A percentile compares a stretch with the other conserved stretches of the same genome.
Conservation (phyloP, 1,140 invertebrate species). For the Drosophila eugracilis region DNA sequence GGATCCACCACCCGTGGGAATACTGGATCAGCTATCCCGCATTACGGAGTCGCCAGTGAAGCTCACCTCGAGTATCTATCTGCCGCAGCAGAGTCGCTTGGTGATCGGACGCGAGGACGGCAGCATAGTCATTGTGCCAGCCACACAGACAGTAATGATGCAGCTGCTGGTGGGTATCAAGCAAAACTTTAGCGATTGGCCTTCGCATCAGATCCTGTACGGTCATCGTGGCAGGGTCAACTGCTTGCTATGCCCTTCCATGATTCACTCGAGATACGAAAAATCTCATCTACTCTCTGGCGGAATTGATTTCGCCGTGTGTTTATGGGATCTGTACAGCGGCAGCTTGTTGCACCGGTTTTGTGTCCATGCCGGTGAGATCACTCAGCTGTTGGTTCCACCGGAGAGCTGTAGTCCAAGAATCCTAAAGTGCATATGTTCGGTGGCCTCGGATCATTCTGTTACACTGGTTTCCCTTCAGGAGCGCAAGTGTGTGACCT, state of each 20-base stretch:
- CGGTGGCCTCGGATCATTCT: slow-evolving; percentile 98
- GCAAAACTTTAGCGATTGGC: slow-evolving; percentile 95
- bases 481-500: slow-evolving; percentile 97
- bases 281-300: slow-evolving; percentile 96
- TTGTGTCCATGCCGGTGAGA: slow-evolving; percentile 97
- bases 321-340: slow-evolving; percentile 97
- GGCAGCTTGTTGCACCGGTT: slow-evolving; percentile 96
- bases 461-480: slow-evolving; percentile 96
- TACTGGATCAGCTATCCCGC: slow-evolving; percentile 94
- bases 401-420: slow-evolving; percentile 95
- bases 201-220: slow-evolving; percentile 93
- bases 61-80: slow-evolving; percentile 96
- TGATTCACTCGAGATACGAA: slow-evolving; percentile 96
- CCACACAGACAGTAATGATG: slow-evolving; percentile 97
- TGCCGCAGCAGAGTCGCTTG: slow-evolving; percentile 95
- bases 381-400: slow-evolving; percentile 95
- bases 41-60: slow-evolving; percentile 89
- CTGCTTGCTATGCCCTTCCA: slow-evolving; percentile 97
- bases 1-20: slow-evolving; percentile 94
- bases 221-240: slow-evolving; percentile 98
- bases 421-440: slow-evolving; percentile 97
- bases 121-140: slow-evolving; percentile 98
- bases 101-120: slow-evolving; percentile 98
- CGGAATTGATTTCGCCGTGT: slow-evolving; percentile 98
- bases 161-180: slow-evolving; percentile 96